These are phyloP conservation scores for Periplaneta americana DNA, from an alignment of 1,140 invertebrate genomes.

Conservation along the genomic window DNA sequence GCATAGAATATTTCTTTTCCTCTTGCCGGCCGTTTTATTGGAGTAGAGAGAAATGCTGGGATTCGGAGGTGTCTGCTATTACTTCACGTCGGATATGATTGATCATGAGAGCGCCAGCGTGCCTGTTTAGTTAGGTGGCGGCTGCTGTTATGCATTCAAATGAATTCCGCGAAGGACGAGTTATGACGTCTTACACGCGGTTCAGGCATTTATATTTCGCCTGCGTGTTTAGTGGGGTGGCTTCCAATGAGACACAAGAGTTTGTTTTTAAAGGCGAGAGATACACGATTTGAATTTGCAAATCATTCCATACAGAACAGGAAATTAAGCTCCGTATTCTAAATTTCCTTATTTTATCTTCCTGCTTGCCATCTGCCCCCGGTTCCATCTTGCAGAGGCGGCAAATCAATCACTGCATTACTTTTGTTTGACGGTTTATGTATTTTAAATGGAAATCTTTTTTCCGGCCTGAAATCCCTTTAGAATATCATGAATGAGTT, in stretches of 20 bases:
- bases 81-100: too few relatives aligned
- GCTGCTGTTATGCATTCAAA: neutral
- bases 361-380: neutral
- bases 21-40: too few relatives aligned
- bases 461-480: neutral
- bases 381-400: neutral
- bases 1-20: too few relatives aligned
- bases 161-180: neutral
- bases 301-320: neutral
- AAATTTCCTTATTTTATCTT: neutral
- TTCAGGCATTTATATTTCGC: neutral
- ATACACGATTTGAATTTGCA: neutral
- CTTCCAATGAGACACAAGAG: neutral
- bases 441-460: neutral
- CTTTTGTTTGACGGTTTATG: neutral
- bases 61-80: too few relatives aligned
- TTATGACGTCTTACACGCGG: neutral
- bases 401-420: neutral
- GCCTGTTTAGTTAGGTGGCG: neutral
- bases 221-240: neutral
- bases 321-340: neutral
- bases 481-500: neutral
- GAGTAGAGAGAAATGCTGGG: too few relatives aligned
- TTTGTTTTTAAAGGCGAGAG: neutral
- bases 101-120: too few relatives aligned